phyloP scores from a whole-genome alignment of 2,113 vertebrate genomes.

The Phycodurus eques region DNA sequence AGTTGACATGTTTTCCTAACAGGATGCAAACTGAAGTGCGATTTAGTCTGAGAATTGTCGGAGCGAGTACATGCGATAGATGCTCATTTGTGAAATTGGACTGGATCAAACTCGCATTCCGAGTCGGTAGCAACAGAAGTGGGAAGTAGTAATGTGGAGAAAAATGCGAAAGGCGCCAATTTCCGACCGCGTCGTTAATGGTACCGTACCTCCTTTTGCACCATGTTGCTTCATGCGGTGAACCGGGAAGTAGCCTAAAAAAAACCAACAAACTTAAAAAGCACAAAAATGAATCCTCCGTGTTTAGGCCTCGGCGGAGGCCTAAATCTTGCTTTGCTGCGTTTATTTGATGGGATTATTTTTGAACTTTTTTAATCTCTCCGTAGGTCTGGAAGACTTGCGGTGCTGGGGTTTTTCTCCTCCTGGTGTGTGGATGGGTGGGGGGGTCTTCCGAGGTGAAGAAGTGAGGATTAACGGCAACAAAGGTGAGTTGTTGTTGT shows the following conservation, averaged over 20 bases:
- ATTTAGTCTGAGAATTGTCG: background rate
- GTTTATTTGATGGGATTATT: slow-evolving; percentile 11
- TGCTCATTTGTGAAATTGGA: background rate
- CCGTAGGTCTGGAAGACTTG: slow-evolving; percentile 45
- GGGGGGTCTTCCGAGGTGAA: slow-evolving; percentile 52
- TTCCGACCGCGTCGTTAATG: background rate
- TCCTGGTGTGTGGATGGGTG: slow-evolving; percentile 67
- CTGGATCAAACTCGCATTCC: background rate
- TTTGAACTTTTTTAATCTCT: slow-evolving; percentile 25
- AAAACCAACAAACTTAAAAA: too few relatives aligned
- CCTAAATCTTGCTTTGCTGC: too few relatives aligned
- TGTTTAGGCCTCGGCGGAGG: too few relatives aligned
- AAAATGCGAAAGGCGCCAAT: background rate
- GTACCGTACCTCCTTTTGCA: background rate
- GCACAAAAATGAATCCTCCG: too few relatives aligned
- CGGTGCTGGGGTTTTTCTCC: slow-evolving; percentile 50
- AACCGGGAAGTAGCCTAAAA: background rate
- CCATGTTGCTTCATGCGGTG: background rate
- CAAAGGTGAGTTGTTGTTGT: slow-evolving; percentile 44
- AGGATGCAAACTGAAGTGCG: background rate
- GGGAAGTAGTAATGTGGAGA: background rate
- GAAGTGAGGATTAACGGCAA: slow-evolving; percentile 53
- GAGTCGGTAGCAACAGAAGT: background rate
- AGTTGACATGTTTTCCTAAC: too few relatives aligned
- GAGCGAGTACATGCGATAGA: background rate